These are phyloP conservation scores for Dicerorhinus sumatrensis DNA, from an alignment of 2,113 vertebrate genomes.

Conservation along the genomic window DNA sequence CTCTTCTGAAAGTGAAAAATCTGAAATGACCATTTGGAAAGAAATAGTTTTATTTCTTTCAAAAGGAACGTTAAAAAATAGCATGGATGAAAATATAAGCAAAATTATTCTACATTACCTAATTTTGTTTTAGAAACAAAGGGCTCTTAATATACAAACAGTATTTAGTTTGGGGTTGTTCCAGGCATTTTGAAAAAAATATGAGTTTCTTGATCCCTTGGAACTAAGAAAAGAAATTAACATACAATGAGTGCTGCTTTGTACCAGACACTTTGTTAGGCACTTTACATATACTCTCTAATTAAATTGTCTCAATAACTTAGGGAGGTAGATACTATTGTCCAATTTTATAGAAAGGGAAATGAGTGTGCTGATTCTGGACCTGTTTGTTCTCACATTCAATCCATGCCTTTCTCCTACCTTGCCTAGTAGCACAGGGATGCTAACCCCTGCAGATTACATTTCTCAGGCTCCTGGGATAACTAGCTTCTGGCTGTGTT, in stretches of 20 bases:
- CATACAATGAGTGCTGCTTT: neutral
- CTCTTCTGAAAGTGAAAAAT: constrained; percentile 47
- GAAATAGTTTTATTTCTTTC: constrained; percentile 43
- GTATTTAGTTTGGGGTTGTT: neutral
- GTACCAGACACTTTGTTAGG: neutral
- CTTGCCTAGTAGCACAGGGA: neutral
- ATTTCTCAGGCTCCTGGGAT: neutral
- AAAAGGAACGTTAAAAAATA: constrained; percentile 25
- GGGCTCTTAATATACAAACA: neutral
- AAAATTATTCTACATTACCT: neutral
- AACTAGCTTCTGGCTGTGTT: neutral
- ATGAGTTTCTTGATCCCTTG: constrained; percentile 32
- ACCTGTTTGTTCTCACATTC: neutral
- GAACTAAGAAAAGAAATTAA: neutral
- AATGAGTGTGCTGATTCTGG: neutral
- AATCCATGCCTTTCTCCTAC: neutral
- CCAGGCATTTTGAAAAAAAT: neutral
- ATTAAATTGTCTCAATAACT: constrained; percentile 8
- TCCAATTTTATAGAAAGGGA: neutral
- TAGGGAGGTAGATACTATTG: neutral
- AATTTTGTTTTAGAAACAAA: constrained; percentile 48
- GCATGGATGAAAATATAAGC: neutral
- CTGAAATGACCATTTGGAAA: constrained; percentile 41
- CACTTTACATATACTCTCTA: neutral
- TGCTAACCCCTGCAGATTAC: neutral